phyloP scores from a whole-genome alignment of 1,140 invertebrate genomes.

The Chelonus insularis region DNA sequence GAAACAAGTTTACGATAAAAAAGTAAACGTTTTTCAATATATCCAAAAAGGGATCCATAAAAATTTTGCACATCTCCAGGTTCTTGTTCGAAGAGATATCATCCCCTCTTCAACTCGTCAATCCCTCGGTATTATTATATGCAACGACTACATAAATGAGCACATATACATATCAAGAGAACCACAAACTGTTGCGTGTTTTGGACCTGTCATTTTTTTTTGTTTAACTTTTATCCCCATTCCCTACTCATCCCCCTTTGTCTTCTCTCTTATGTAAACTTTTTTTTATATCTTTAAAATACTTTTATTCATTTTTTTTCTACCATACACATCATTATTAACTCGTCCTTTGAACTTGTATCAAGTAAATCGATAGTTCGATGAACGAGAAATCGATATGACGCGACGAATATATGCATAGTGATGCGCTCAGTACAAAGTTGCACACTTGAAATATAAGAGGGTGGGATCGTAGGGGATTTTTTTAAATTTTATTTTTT shows the following conservation, averaged over 20 bases:
- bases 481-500: neutral
- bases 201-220: too few relatives aligned
- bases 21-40: conserved; percentile 20
- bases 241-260: too few relatives aligned
- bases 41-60: neutral
- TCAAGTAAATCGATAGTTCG: neutral
- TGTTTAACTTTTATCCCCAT: too few relatives aligned
- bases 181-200: too few relatives aligned
- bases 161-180: too few relatives aligned
- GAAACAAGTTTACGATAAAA: conserved; percentile 48
- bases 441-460: neutral
- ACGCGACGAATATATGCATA: conserved; percentile 29
- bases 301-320: too few relatives aligned
- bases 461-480: neutral
- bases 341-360: conserved; percentile 20
- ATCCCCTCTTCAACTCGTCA: too few relatives aligned
- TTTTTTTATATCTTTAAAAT: too few relatives aligned
- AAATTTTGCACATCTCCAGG: too few relatives aligned
- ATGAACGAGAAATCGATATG: conserved; percentile 26
- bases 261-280: conserved; percentile 10
- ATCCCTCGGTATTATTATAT: too few relatives aligned
- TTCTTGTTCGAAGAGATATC: too few relatives aligned
- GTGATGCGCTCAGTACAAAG: neutral
- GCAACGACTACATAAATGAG: too few relatives aligned
- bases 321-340: conserved; percentile 16